Evolutionary conservation across 2,888 invertebrate genomes (phyloP), one percentile per base, ranked within the genome.

Genomic region (Carcina quercana): DNA sequence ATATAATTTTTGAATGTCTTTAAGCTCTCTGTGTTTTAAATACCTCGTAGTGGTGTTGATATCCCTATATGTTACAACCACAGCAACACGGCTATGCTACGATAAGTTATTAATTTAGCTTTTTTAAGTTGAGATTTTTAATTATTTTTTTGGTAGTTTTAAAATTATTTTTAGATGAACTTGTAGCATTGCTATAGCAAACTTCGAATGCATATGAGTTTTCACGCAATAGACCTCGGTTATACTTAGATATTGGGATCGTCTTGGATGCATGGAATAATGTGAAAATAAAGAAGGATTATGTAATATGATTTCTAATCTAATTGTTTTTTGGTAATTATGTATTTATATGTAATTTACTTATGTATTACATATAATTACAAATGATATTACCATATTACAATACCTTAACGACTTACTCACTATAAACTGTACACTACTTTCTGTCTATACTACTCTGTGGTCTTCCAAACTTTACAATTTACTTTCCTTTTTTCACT

Each of bases 381-480:
- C n/a, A n/a, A n/a, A n/a, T n/a, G n/a, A n/a, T n/a, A n/a, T n/a
- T n/a, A n/a, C n/a, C n/a, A n/a, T n/a, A n/a, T n/a, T n/a, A n/a
- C n/a, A n/a, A n/a, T n/a, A n/a, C n/a, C n/a, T n/a, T n/a, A n/a
- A n/a, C n/a, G n/a, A n/a, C n/a, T n/a, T n/a, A n/a, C n/a, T n/a
- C n/a, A n/a, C n/a, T n/a, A n/a, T n/a, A n/a, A n/a, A n/a, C n/a
- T n/a, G n/a, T n/a, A 31, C 31, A 31, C 31, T 17, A 57, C 55
- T 56, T 53, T 43, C 45, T 54, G 26, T 53, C 38, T 47, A n/a
- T n/a, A 50, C 50, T 50, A 45, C 45, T 53, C 44, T 53, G 40
- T 53, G 30, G 51, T 64, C 63, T 67, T 70, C 70, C 62, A 60
- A 40, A 43, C 41, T 47, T 41, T 42, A 42, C 44, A 49, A 32